Evolutionary conservation across 2,797 vertebrate genomes (phyloP), one percentile per base, ranked within the genome.

Genomic region (Balearica regulorum): DNA sequence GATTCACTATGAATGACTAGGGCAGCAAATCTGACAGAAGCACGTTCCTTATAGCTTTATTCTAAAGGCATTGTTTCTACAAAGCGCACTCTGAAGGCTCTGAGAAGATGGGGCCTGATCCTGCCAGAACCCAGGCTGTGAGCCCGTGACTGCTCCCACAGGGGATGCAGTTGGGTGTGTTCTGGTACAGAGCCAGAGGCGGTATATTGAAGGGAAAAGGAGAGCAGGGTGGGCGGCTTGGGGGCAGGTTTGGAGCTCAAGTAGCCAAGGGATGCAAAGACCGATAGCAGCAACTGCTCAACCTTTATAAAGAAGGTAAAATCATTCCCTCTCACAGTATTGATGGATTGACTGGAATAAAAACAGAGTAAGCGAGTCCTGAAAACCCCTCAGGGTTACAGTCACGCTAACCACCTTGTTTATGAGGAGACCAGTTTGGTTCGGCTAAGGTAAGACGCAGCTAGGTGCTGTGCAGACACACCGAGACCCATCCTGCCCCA

Each of bases 381-480:
- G 49, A 8, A 21, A 83, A 35, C 4, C 28, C 31, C 41, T 44
- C 14, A 7, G 58, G 46, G 35, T 31, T 39, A 6, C 29, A 31
- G 66, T 13, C 37, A 37, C 5, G 6, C 17, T 28, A 8, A 26
- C 16, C 0, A 0, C 49, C 49, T 14, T 39, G 60, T 22, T n/a
- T 39, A 8, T 4, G 71, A 46, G 5, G 54, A 71, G 54, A 83
- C 16, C 25, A 29, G 46, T 8, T 37, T 21, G 75, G 60, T 25
- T 44, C 71, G 72, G 64, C 70, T n/a, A 6, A 41, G 49, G n/a
- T 35, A 6, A 82, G 46, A 60, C 1, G 1, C 37, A 62, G 58
- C 54, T 54, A 11, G 58, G 26, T 44, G 22, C 68, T 41, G 19
- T 20, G 53, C 2, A 35, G 73, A 4, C 29, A 19, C 48, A 17